Conservation (phyloP, 2,888 invertebrate genomes). For the Archips xylosteana region DNA sequence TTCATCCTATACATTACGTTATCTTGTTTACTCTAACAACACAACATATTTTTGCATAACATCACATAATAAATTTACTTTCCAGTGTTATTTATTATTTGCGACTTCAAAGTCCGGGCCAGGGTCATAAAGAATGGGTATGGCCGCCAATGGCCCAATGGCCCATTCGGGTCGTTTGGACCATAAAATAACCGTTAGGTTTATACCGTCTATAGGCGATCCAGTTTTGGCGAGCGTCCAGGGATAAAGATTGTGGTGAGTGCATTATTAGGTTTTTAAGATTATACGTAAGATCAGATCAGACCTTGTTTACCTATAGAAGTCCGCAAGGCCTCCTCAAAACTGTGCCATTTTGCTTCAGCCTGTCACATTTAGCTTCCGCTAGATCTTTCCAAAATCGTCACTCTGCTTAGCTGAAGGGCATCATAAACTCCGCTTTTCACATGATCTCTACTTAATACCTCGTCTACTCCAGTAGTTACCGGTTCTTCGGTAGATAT, state of each 20-base stretch:
- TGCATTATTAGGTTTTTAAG: background rate
- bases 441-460: too few relatives aligned
- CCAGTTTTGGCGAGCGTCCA: constrained; percentile 6
- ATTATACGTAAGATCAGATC: background rate
- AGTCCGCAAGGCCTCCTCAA: background rate
- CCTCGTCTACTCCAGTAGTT: too few relatives aligned
- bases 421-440: too few relatives aligned
- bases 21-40: background rate
- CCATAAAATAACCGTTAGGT: constrained; percentile 53
- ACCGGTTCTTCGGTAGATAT: too few relatives aligned
- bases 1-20: background rate
- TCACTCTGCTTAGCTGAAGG: too few relatives aligned
- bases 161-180: constrained; percentile 52
- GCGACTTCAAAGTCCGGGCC: constrained; percentile 39
- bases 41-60: background rate
- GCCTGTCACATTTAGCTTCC: too few relatives aligned
- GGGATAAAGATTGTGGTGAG: background rate
- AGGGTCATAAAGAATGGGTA: constrained; percentile 44
- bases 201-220: background rate
- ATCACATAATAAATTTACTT: constrained; percentile 3
- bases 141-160: constrained; percentile 54
- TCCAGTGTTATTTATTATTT: constrained; percentile 10
- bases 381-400: too few relatives aligned
- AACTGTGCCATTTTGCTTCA: too few relatives aligned
- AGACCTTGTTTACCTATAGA: too few relatives aligned